Base-by-base conservation (phyloP, 2,797 vertebrate genomes). In the Molossus alvarezi region DNA sequence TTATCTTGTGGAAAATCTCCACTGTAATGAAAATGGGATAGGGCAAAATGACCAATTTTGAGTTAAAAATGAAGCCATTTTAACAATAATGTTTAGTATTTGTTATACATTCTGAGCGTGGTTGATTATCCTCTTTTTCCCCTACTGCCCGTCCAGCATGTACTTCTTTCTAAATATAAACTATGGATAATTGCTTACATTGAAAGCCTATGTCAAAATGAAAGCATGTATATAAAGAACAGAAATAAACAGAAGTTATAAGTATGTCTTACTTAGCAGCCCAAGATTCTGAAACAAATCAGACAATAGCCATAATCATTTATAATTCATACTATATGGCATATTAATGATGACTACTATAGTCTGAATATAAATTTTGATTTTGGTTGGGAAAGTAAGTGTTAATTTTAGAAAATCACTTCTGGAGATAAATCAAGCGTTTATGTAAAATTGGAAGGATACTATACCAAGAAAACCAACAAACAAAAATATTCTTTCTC, bases 21-120 rank as follows among this genome's bases (percentile, higher is more conserved):
- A 73, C 79, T 94, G 86, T 89, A 57, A 91, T 5, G 79, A 62
- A 83, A 97, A 96, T 90, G 79, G 48, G 76, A 95, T 96, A 96
- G 15, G 45, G 73, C 88, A 97, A 96, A 88, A 29, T 8, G 17
- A 94, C 60, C 87, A 81, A 53, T 95, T 94, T 96, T 88, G 93
- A 94, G 53, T 91, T 92, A 95, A 95, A 51, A 88, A 62, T 11
- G 60, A 76, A 91, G 25, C 15, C 88, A 51, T 87, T 88, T 37
- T 95, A 96, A 88, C 7, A 62, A 57, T 72, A 92, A 33, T 73
- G 80, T 67, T 76, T 57, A 23, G 33, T 92, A 91, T 88, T 96
- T 37, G 2, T 72, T 75, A 37, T 93, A 85, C 92, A 85, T 95
- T 92, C 81, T 53, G 45, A 82, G 1, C 81, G 9, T 57, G 11